Conservation (phyloP, 64 coral and sea anemone species). For the Anthopleura sola region DNA sequence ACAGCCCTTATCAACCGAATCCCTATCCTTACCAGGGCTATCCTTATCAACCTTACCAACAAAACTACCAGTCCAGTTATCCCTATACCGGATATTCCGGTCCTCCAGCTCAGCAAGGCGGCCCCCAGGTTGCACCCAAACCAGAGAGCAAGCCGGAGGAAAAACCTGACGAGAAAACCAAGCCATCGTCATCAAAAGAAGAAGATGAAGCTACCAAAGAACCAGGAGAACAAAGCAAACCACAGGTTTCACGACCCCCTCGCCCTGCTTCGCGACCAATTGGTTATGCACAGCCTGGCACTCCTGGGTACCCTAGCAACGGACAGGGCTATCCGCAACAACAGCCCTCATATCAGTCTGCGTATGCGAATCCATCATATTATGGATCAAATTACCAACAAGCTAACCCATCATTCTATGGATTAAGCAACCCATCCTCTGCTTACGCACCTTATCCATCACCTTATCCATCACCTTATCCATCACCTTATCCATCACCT, state of each 20-base stretch:
- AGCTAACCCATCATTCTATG: background rate
- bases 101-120: background rate
- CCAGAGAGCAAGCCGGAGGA: background rate
- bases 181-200: background rate
- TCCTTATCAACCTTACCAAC: background rate
- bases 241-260: background rate
- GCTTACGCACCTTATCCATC: background rate
- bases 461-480: background rate
- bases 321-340: background rate
- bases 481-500: background rate
- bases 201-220: background rate
- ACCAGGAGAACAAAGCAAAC: conserved; percentile 2
- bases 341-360: background rate
- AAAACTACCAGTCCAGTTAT: background rate
- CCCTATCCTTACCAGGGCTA: background rate
- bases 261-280: background rate
- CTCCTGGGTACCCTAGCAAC: background rate
- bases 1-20: background rate
- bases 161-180: background rate
- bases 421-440: background rate
- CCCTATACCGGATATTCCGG: conserved; percentile 12
- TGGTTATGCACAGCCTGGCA: background rate
- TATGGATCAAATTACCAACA: background rate
- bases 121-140: background rate
- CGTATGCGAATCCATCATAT: background rate